A percentile compares a stretch with the other conserved stretches of the same genome.
These are phyloP conservation scores for Trogon melanurus DNA, from an alignment of 2,113 vertebrate genomes.

Conservation along the genomic window DNA sequence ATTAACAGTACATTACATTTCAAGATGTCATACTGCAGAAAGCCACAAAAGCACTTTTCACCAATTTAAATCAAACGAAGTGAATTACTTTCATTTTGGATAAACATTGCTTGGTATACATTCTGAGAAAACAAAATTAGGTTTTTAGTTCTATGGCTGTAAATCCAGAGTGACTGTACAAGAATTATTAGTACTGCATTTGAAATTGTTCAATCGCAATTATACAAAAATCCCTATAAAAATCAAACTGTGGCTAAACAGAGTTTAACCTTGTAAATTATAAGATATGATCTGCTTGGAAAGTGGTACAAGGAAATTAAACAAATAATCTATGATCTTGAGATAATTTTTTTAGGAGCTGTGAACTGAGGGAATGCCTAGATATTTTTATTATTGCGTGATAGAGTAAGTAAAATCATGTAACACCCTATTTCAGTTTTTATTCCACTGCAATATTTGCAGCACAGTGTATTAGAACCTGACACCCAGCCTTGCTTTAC, in stretches of 20 bases:
- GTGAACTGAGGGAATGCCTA: background rate
- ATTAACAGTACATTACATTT: conserved; percentile 43
- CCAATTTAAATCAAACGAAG: background rate
- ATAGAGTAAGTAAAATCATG: background rate
- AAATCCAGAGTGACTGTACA: background rate
- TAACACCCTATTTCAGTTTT: background rate
- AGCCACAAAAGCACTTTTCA: background rate
- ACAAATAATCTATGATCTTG: background rate
- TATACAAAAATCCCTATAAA: background rate
- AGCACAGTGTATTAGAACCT: background rate
- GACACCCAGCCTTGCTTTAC: background rate
- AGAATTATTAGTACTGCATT: background rate
- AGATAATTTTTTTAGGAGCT: background rate
- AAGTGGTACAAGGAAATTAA: background rate
- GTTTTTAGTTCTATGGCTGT: background rate
- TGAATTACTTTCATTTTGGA: background rate
- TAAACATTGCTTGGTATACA: background rate
- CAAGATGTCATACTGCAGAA: background rate
- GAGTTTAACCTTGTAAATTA: background rate
- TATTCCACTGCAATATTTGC: background rate
- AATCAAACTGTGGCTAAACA: background rate
- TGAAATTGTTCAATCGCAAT: background rate
- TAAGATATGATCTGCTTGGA: background rate
- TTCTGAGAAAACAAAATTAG: background rate
- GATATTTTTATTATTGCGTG: background rate